A percentile compares a stretch with the other conserved stretches of the same genome.
phyloP scores from a whole-genome alignment of 2,888 invertebrate species.

The Scotopteryx bipunctaria region DNA sequence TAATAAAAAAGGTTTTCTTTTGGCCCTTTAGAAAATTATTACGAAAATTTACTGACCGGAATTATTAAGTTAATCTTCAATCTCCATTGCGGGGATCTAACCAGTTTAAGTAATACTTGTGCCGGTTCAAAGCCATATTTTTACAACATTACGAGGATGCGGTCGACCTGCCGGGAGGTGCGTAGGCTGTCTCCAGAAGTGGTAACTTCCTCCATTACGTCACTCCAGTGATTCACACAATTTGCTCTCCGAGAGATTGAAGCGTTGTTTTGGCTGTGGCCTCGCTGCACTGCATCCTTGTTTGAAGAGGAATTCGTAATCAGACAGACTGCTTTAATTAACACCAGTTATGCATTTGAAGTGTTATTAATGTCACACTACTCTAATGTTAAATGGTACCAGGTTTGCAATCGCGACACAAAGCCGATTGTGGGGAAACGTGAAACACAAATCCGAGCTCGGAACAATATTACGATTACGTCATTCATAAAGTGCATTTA shows the following conservation, averaged over 20 bases:
- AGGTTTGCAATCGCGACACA: constrained; percentile 49
- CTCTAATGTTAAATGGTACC: constrained; percentile 46
- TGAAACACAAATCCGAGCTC: constrained; percentile 59
- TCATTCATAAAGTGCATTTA: constrained; percentile 74
- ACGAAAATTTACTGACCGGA: constrained; percentile 45
- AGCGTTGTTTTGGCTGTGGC: constrained; percentile 58
- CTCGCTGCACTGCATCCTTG: constrained; percentile 59
- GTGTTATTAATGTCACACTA: constrained; percentile 47
- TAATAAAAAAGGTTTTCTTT: constrained; percentile 32
- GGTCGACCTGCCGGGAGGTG: constrained; percentile 56
- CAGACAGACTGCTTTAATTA: constrained; percentile 22
- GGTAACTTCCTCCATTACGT: constrained; percentile 78
- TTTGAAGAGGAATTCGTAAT: constrained; percentile 27
- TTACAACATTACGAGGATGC: constrained; percentile 54
- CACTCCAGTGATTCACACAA: constrained; percentile 72
- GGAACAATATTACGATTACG: constrained; percentile 70
- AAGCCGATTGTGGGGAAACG: constrained; percentile 57
- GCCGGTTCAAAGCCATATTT: constrained; percentile 60
- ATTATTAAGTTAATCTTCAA: constrained; percentile 53
- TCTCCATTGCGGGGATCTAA: constrained; percentile 49
- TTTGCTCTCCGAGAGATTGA: constrained; percentile 57
- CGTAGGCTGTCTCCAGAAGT: constrained; percentile 72
- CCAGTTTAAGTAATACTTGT: constrained; percentile 52
- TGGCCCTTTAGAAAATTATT: constrained; percentile 32
- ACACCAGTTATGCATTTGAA: constrained; percentile 26